A percentile compares a stretch with the other conserved stretches of the same genome.
These are phyloP conservation scores for Lepeophtheirus nordmannii DNA, from an alignment of 2,888 invertebrate species.

Conservation along the genomic window DNA sequence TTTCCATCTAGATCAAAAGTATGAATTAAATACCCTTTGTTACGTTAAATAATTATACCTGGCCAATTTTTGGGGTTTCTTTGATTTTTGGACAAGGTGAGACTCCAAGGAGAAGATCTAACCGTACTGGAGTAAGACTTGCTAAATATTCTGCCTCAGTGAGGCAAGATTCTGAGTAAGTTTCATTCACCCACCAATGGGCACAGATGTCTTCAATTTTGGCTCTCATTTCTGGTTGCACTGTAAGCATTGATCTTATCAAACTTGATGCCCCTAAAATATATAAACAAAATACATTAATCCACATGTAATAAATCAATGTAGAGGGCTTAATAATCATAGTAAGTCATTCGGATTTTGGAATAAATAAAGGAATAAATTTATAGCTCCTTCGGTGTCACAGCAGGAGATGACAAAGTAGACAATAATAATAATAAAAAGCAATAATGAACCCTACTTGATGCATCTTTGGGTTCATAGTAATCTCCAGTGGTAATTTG, in stretches of 20 bases:
- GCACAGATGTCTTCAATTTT: constrained; percentile 84
- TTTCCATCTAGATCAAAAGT: constrained; percentile 6
- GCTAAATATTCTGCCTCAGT: constrained; percentile 73
- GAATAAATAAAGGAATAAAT: neutral
- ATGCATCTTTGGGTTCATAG: constrained; percentile 84
- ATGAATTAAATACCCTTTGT: neutral
- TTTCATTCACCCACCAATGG: constrained; percentile 92
- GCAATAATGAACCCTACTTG: constrained; percentile 39
- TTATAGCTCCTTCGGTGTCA: neutral
- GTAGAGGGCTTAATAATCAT: too few species aligned
- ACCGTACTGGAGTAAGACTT: constrained; percentile 71
- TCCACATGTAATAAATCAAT: too few species aligned
- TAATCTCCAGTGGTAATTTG: constrained; percentile 96
- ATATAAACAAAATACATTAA: neutral
- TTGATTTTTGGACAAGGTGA: constrained; percentile 35
- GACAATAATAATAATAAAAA: neutral
- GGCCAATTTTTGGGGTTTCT: constrained; percentile 3
- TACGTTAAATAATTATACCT: neutral
- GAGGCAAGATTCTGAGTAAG: constrained; percentile 61
- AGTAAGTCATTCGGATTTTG: too few species aligned
- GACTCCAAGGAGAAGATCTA: constrained; percentile 67
- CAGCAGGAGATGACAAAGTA: neutral
- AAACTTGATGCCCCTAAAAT: constrained; percentile 72
- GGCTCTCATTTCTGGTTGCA: constrained; percentile 72
- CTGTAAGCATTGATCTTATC: constrained; percentile 84